Percentiles rank a stretch among this genome's conserved stretches.
Conservation (phyloP, 2,113 vertebrate species). For the Sinosuthora webbiana region DNA sequence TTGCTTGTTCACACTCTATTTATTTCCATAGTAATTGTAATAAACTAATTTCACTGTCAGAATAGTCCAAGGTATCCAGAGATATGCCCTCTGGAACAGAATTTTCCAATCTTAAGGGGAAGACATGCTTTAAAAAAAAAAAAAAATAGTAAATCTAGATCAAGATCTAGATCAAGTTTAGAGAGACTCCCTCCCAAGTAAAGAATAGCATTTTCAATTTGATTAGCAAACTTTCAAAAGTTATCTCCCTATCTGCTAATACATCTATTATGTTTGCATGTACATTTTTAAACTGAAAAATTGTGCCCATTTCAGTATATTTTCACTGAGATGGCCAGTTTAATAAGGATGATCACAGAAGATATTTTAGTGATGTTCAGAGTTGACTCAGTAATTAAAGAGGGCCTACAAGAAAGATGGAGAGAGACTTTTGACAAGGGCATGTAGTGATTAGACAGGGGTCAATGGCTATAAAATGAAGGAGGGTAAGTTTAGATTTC, state of each 20-base stretch:
- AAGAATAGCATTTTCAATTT: neutral
- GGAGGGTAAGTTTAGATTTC: neutral
- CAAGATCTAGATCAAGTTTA: neutral
- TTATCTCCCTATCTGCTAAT: neutral
- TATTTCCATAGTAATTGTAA: neutral
- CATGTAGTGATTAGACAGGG: too few relatives aligned
- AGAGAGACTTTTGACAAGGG: neutral
- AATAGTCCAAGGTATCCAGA: neutral
- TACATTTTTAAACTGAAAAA: neutral
- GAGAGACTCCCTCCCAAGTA: neutral
- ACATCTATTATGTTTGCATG: neutral
- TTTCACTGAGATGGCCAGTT: neutral
- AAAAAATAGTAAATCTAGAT: too few relatives aligned
- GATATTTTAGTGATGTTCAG: neutral
- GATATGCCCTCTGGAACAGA: neutral
- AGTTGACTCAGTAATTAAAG: neutral
- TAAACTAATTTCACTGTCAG: neutral
- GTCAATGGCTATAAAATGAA: neutral
- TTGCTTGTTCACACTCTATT: conserved; percentile 21
- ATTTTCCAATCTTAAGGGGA: neutral
- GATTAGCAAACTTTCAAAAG: neutral
- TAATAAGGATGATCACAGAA: neutral
- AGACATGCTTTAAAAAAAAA: neutral
- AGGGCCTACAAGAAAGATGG: neutral
- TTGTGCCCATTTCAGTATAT: neutral